phyloP scores from a whole-genome alignment of 1,140 invertebrate species.

The Gyrodactylus salaris region DNA sequence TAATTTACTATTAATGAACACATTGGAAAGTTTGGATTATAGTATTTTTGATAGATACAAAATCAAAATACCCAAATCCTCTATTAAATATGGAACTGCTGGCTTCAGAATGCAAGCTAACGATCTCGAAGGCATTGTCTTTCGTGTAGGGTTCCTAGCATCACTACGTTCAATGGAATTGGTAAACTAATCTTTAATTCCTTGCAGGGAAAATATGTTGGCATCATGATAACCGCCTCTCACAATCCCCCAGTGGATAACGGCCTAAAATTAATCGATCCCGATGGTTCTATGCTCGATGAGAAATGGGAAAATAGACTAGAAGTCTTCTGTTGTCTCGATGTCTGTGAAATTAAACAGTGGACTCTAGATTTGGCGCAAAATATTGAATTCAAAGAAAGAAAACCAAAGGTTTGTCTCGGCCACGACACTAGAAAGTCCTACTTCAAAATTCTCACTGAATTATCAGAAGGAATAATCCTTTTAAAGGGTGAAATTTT shows the following conservation, averaged over 20 bases:
- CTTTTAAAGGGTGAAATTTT: neutral
- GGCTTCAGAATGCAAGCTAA: slow-evolving; percentile 40
- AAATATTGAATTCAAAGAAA: neutral
- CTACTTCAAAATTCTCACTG: neutral
- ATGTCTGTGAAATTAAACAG: neutral
- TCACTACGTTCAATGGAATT: slow-evolving; percentile 34
- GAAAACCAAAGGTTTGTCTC: neutral
- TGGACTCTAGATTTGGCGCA: neutral
- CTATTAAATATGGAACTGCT: slow-evolving; percentile 29
- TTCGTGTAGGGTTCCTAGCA: slow-evolving; percentile 57
- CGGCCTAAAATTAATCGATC: slow-evolving; percentile 78
- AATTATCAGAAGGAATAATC: neutral
- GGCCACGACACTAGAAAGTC: neutral
- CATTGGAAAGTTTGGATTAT: no score
- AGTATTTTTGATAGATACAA: no score
- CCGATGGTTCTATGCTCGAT: slow-evolving; percentile 72
- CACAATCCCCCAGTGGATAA: slow-evolving; percentile 86
- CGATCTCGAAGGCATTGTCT: slow-evolving; percentile 47
- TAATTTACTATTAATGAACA: no score
- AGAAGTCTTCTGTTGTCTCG: neutral
- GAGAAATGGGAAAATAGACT: slow-evolving; percentile 43
- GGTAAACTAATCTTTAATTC: slow-evolving; percentile 7
- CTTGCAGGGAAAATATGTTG: slow-evolving; percentile 17
- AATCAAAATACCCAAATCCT: neutral
- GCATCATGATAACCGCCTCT: slow-evolving; percentile 91